These are phyloP conservation scores for Brachynemurus nebulosus DNA, from an alignment of 2,888 invertebrate species.

Conservation along the genomic window DNA sequence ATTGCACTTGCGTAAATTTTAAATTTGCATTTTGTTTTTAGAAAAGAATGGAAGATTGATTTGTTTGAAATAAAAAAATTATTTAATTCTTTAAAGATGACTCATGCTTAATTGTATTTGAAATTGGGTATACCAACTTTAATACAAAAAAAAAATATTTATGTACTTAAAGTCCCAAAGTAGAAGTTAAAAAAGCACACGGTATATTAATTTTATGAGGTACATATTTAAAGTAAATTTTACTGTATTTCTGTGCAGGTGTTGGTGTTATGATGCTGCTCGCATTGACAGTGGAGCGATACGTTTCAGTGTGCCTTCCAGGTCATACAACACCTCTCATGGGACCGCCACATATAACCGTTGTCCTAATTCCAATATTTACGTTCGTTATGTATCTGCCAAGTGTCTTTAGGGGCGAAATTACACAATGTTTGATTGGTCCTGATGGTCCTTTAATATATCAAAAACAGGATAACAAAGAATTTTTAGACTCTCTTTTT, in stretches of 20 bases:
- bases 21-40: too few relatives aligned
- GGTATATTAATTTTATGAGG: too few relatives aligned
- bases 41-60: too few relatives aligned
- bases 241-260: conserved; percentile 32
- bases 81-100: too few relatives aligned
- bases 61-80: too few relatives aligned
- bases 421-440: conserved; percentile 37
- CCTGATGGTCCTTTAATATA: conserved; percentile 40
- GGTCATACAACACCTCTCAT: conserved; percentile 50
- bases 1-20: too few relatives aligned
- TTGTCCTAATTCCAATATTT: conserved; percentile 45
- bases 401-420: conserved; percentile 46
- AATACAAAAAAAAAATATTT: too few relatives aligned
- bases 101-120: too few relatives aligned
- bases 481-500: conserved; percentile 36
- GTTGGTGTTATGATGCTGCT: conserved; percentile 65
- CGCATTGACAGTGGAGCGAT: conserved; percentile 58
- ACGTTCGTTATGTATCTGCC: conserved; percentile 56
- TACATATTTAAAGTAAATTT: too few relatives aligned
- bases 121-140: too few relatives aligned
- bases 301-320: conserved; percentile 61
- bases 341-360: conserved; percentile 47
- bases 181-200: too few relatives aligned
- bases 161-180: too few relatives aligned
- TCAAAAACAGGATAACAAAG: conserved; percentile 38